Evolutionary conservation across 1,140 invertebrate species (phyloP), one percentile per base, ranked within the genome.

Genomic region (Episyrphus balteatus): DNA sequence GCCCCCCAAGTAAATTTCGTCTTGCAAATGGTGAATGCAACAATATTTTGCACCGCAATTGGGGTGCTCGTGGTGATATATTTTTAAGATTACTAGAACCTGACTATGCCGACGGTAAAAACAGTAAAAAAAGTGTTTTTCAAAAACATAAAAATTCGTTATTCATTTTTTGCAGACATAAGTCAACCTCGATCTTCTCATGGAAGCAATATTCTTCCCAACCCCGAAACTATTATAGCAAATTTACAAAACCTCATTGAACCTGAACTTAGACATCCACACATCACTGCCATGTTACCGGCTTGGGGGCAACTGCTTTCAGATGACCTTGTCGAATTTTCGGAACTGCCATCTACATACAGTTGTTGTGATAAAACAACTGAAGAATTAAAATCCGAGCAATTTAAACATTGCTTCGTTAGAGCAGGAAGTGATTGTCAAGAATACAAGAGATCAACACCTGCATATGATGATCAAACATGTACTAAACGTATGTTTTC

Each of bases 1-100:
- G 84, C 59, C 83, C 82, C 3, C 83, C 83, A 5, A 84, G 78
- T 68, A 84, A 83, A 57, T 89, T 82, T 65, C 75, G 94, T 40
- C 84, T 84, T 21, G 80, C 83, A 13, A 87, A 84, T 36, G 95
- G 91, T 0, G 83, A 87, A 59, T 98, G 95, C 67, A 98, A 98
- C 70, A 98, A 98, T 68, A 82, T 96, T 0, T 75, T 87, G 33
- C 83, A 93, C 65, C 80, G 91, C 7, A 77, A 80, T 12, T 92
- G 90, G 88, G 95, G 94, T 3, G 79, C 83, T 44, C 77, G 89
- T 21, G 84, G 87, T 18, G 85, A 84, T 41, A 77, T 88, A 7
- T 91, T 94, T 62, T 70, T 88, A 17, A 75, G 93, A 47, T 72
- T 91, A 14, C 55, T 95, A 31, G 75, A 80, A 5, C 75, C 91